A percentile compares a stretch with the other conserved stretches of the same genome.
Conservation (phyloP, 1,140 invertebrate genomes). For the Eurosta solidaginis region DNA sequence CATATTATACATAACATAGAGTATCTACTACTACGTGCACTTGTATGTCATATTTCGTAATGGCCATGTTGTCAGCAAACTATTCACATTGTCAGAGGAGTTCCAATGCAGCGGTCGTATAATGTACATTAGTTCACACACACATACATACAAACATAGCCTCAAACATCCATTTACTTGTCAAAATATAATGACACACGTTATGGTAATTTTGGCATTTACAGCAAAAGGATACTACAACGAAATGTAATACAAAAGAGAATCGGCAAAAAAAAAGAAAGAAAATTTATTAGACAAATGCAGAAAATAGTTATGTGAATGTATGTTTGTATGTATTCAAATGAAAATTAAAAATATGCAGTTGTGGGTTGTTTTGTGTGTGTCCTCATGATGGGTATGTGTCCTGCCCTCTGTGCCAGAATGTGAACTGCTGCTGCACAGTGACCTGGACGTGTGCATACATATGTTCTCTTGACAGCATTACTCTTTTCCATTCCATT, state of each 20-base stretch:
- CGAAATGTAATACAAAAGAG: neutral
- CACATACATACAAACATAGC: neutral
- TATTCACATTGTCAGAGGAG: slow-evolving; percentile 9
- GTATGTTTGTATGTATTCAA: too few species aligned
- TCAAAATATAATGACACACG: neutral
- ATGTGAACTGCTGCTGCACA: too few species aligned
- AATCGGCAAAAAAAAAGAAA: neutral
- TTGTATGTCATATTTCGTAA: slow-evolving; percentile 12
- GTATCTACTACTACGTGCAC: too few species aligned
- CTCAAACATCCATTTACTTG: neutral
- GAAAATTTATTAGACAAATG: neutral
- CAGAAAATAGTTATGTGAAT: too few species aligned
- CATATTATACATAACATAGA: slow-evolving; percentile 10
- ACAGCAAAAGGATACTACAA: neutral
- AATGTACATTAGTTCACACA: neutral
- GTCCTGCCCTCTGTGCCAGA: neutral
- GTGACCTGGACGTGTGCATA: neutral
- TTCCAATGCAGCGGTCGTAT: neutral
- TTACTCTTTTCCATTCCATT: neutral
- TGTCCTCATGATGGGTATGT: neutral
- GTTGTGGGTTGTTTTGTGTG: neutral
- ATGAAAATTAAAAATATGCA: neutral
- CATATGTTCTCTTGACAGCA: neutral
- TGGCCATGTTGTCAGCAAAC: slow-evolving; percentile 9
- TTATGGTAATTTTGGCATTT: neutral